These are phyloP conservation scores for Beris chalybata DNA, from an alignment of 2,888 invertebrate species.

Conservation along the genomic window DNA sequence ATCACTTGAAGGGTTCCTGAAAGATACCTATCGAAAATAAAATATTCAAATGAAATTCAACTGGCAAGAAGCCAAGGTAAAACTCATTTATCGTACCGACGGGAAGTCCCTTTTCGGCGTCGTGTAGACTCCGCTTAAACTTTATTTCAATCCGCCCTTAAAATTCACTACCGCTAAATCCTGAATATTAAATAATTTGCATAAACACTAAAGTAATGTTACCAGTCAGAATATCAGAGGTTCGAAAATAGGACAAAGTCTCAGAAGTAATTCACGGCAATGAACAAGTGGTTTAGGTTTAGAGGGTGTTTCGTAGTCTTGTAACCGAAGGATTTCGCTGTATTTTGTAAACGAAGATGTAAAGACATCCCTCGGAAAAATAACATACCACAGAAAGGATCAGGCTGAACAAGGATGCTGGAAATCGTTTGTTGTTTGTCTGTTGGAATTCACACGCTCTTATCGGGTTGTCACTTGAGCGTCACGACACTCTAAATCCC, in stretches of 20 bases:
- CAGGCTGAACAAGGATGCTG: conserved; percentile 18
- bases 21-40: neutral
- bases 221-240: conserved; percentile 5
- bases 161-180: conserved; percentile 18
- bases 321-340: neutral
- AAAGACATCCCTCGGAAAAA: neutral
- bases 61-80: neutral
- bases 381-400: neutral
- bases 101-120: too few relatives aligned
- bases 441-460: conserved; percentile 37
- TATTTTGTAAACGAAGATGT: neutral
- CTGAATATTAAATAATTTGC: conserved; percentile 38
- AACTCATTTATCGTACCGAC: neutral
- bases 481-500: conserved; percentile 16
- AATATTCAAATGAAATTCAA: conserved; percentile 13
- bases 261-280: neutral
- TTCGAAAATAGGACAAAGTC: neutral
- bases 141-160: too few relatives aligned
- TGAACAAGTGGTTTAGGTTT: conserved; percentile 15
- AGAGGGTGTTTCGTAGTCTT: neutral
- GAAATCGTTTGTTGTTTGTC: conserved; percentile 31
- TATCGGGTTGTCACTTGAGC: conserved; percentile 30
- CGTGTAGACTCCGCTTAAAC: too few relatives aligned
- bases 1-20: too few relatives aligned
- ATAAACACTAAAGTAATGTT: conserved; percentile 32